These are phyloP conservation scores for Lindbergichthys nudifrons DNA, from an alignment of 2,797 vertebrate genomes.

Conservation along the genomic window DNA sequence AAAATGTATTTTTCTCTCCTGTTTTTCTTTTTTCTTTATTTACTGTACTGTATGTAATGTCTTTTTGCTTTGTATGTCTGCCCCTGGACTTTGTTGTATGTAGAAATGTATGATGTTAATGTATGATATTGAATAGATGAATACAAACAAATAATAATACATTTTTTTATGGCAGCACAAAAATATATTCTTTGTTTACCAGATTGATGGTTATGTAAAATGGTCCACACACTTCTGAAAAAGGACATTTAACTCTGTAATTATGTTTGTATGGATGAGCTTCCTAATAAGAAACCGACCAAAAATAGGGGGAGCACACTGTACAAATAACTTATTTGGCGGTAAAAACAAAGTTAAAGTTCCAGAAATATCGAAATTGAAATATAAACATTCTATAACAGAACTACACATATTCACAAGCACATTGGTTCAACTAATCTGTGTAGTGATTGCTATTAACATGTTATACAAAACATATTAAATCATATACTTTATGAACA, in stretches of 20 bases:
- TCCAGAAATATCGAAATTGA: neutral
- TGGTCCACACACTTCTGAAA: neutral
- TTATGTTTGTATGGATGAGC: neutral
- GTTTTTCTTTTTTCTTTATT: too few species aligned
- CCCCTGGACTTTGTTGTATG: too few species aligned
- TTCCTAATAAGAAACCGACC: neutral
- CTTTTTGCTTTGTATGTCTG: too few species aligned
- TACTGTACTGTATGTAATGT: too few species aligned
- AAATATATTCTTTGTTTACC: neutral
- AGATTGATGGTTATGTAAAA: neutral
- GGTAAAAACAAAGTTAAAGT: neutral
- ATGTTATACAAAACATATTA: neutral
- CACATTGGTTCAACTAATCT: neutral
- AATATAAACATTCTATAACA: neutral
- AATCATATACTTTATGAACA: neutral
- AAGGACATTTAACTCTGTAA: neutral
- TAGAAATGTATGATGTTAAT: too few species aligned
- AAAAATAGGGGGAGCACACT: neutral
- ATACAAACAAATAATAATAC: too few species aligned
- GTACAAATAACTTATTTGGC: neutral
- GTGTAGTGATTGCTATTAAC: neutral
- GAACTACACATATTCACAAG: neutral
- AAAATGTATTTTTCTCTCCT: too few species aligned
- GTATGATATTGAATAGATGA: too few species aligned
- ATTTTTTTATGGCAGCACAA: neutral